Evolutionary conservation across 1,140 invertebrate species (phyloP).

Genomic region (Mactra quadrangularis): DNA sequence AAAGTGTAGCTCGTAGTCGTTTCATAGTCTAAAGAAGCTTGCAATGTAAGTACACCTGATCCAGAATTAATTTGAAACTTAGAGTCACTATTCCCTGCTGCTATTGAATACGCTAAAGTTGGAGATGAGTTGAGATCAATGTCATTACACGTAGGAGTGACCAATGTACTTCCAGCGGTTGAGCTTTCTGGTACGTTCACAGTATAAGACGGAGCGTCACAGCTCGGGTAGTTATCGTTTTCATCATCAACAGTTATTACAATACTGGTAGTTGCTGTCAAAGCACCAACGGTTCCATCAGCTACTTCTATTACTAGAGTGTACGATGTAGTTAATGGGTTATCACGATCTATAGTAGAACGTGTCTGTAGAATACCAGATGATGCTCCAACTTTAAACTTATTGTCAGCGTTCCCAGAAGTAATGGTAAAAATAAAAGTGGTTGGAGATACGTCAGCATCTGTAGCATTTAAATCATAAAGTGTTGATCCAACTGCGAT

Average conservation of each 20-base stretch:
- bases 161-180: conserved; percentile 17
- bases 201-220: conserved; percentile 61
- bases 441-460: conserved; percentile 90
- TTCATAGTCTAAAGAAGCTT: conserved; percentile 60
- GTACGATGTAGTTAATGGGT: conserved; percentile 85
- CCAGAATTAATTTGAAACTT: conserved; percentile 58
- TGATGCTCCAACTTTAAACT: conserved; percentile 55
- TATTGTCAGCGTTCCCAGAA: conserved; percentile 33
- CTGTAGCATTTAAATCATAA: conserved; percentile 90
- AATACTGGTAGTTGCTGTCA: conserved; percentile 57
- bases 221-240: conserved; percentile 67
- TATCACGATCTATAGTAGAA: conserved; percentile 64
- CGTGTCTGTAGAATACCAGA: conserved; percentile 60
- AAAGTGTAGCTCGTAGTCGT: conserved; percentile 56
- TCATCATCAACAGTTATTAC: conserved; percentile 62
- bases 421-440: conserved; percentile 57
- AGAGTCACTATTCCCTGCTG: conserved; percentile 53
- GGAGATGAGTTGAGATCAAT: conserved; percentile 38
- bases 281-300: conserved; percentile 89
- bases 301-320: conserved; percentile 93
- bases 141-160: conserved; percentile 47
- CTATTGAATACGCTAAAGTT: conserved; percentile 56
- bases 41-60: conserved; percentile 47
- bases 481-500: conserved; percentile 26
- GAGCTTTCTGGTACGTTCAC: conserved; percentile 71